These are phyloP conservation scores for Plebejus melissa DNA, from an alignment of 2,888 invertebrate genomes.

Conservation along the genomic window DNA sequence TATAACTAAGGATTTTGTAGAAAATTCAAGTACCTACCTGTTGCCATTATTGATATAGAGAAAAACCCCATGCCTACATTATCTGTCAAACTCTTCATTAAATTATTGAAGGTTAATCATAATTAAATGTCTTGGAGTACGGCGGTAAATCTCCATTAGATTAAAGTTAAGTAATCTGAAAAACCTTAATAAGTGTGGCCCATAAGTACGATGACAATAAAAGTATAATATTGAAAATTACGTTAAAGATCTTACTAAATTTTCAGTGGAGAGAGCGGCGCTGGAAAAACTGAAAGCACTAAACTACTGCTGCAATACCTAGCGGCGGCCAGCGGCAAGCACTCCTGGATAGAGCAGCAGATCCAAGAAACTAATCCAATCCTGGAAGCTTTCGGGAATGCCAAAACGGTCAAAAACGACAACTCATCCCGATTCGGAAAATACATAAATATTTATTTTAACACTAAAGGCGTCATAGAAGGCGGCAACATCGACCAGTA, in stretches of 20 bases:
- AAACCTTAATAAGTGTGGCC: too few relatives aligned
- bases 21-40: too few relatives aligned
- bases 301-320: conserved; percentile 96
- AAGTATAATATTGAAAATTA: neutral
- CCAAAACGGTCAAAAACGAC: conserved; percentile 96
- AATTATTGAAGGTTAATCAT: too few relatives aligned
- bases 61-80: too few relatives aligned
- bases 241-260: neutral
- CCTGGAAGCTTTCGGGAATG: conserved; percentile 98
- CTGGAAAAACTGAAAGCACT: conserved; percentile 97
- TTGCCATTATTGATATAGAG: too few relatives aligned
- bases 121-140: too few relatives aligned
- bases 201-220: neutral
- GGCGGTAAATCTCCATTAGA: too few relatives aligned
- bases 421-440: conserved; percentile 98
- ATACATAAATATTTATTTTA: conserved; percentile 95
- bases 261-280: conserved; percentile 94
- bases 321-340: conserved; percentile 95
- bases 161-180: too few relatives aligned
- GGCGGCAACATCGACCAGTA: conserved; percentile 97
- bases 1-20: too few relatives aligned
- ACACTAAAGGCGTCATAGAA: conserved; percentile 89
- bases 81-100: too few relatives aligned
- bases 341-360: conserved; percentile 98
- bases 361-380: conserved; percentile 98